phyloP scores from a whole-genome alignment of 2,888 invertebrate species.

The Nematopogon swammerdamellus region DNA sequence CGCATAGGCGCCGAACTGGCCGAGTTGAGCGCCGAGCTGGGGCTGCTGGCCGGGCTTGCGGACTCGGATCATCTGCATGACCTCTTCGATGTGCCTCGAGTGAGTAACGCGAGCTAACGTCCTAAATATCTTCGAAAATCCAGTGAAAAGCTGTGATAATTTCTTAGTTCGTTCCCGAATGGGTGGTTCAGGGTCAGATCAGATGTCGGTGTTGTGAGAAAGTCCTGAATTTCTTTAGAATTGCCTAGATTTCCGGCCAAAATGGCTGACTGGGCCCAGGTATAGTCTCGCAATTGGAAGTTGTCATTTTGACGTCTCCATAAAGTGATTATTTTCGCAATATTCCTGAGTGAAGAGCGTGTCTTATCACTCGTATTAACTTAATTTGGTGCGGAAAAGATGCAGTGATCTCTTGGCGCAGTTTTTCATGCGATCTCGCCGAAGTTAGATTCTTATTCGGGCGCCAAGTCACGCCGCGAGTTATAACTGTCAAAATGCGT shows the following conservation, averaged over 20 bases:
- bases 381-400: no score
- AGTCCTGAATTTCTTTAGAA: background rate
- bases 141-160: no score
- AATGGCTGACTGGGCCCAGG: slow-evolving; percentile 22
- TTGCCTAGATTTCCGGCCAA: slow-evolving; percentile 16
- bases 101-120: background rate
- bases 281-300: background rate
- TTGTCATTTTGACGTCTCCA: background rate
- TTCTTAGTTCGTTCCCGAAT: no score
- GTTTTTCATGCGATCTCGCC: no score
- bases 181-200: no score
- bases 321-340: no score
- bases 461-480: background rate
- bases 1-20: slow-evolving; percentile 43
- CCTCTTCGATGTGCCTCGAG: slow-evolving; percentile 15
- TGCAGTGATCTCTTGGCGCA: no score
- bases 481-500: background rate
- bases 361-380: no score
- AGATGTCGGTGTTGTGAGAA: no score
- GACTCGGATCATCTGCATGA: slow-evolving; percentile 38
- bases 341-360: no score
- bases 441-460: background rate
- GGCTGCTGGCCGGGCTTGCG: slow-evolving; percentile 39
- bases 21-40: slow-evolving; percentile 42
- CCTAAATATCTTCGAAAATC: no score